Evolutionary conservation across 2,888 invertebrate genomes (phyloP).

Genomic region (Epirrita christyi): DNA sequence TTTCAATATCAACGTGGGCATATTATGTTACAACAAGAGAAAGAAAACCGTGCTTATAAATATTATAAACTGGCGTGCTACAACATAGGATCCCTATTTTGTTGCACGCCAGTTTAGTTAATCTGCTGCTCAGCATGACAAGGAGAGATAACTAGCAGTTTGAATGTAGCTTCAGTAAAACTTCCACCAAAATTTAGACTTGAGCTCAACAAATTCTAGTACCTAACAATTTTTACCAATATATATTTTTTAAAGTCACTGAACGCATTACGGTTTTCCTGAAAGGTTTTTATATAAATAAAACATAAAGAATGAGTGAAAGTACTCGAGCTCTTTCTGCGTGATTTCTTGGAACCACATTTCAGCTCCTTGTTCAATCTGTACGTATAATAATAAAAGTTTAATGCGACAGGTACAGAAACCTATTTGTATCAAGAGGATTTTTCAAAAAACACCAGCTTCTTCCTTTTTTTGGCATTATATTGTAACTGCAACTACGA

Average conservation of each 20-base stretch:
- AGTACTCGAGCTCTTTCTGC: constrained; percentile 22
- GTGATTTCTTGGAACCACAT: constrained; percentile 37
- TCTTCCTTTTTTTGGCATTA: too few species aligned
- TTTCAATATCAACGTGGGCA: not conserved
- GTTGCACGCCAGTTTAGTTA: too few species aligned
- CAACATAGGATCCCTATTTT: too few species aligned
- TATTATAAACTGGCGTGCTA: too few species aligned
- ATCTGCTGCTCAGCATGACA: too few species aligned
- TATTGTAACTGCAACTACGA: too few species aligned
- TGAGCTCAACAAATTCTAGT: not conserved
- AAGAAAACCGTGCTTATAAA: too few species aligned
- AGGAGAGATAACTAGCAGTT: too few species aligned
- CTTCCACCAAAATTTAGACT: too few species aligned
- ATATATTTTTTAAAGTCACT: not conserved
- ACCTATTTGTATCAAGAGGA: too few species aligned
- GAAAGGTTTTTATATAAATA: not conserved
- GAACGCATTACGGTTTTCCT: not conserved
- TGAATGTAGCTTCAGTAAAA: too few species aligned
- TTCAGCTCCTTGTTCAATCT: constrained; percentile 43
- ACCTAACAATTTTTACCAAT: not conserved
- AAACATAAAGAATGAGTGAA: constrained; percentile 13
- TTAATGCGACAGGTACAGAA: constrained; percentile 34
- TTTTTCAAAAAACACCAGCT: too few species aligned
- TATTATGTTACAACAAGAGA: not conserved
- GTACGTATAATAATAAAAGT: constrained; percentile 44